Evolutionary conservation across 1,140 invertebrate species (phyloP).

Genomic region (Drosophila persimilis): DNA sequence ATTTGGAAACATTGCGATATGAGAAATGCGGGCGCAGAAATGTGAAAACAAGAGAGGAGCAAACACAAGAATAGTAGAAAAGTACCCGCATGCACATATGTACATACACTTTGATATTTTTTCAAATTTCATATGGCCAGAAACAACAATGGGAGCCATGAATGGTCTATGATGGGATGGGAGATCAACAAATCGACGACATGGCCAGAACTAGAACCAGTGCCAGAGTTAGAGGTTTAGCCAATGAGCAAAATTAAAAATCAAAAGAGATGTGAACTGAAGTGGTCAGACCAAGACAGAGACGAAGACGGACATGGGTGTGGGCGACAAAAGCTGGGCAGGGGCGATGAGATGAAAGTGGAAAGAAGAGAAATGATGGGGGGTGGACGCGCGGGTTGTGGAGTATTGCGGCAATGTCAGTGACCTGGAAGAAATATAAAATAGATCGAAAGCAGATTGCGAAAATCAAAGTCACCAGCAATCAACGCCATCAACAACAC

Average conservation of each 20-base stretch:
- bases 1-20: conserved; percentile 25
- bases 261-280: conserved; percentile 48
- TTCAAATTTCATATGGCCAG: conserved; percentile 64
- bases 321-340: background rate
- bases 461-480: conserved; percentile 80
- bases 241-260: conserved; percentile 74
- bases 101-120: conserved; percentile 61
- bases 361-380: background rate
- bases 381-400: background rate
- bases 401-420: conserved; percentile 58
- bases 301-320: conserved; percentile 36
- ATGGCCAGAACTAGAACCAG: conserved; percentile 2
- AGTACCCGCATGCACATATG: conserved; percentile 60
- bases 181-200: background rate
- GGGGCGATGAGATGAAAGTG: background rate
- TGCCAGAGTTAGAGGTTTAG: conserved; percentile 24
- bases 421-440: conserved; percentile 75
- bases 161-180: background rate
- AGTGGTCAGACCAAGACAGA: conserved; percentile 6
- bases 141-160: conserved; percentile 43
- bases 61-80: background rate
- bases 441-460: conserved; percentile 77
- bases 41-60: conserved; percentile 44
- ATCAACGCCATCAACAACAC: conserved; percentile 59
- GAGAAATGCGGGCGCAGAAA: conserved; percentile 63